phyloP scores from a whole-genome alignment of 1,140 invertebrate genomes.

The Caenorhabditis brenneri region DNA sequence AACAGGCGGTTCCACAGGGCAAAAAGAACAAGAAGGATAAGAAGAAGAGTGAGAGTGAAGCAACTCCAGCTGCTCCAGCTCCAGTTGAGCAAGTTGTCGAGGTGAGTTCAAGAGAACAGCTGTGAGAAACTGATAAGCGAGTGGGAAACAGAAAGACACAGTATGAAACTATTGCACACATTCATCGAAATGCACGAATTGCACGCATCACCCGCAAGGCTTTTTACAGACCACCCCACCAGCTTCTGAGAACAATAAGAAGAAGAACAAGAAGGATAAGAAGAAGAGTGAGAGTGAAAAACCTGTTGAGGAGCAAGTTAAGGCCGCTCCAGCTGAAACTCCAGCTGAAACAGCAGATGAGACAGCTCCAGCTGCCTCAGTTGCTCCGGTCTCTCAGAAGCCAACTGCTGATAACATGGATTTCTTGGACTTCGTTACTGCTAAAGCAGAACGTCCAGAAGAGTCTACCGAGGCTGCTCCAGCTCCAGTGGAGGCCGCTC shows the following conservation, averaged over 20 bases:
- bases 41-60: conserved; percentile 32
- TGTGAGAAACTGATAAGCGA: background rate
- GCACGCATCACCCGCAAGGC: conserved; percentile 11
- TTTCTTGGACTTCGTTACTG: conserved; percentile 43
- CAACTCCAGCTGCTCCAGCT: background rate
- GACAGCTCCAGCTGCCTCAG: background rate
- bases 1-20: background rate
- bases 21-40: conserved; percentile 43
- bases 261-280: conserved; percentile 19
- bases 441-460: background rate
- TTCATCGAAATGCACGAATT: background rate
- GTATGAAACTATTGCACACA: background rate
- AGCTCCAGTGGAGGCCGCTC: background rate
- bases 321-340: background rate
- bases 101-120: conserved; percentile 18
- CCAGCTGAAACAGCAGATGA: background rate
- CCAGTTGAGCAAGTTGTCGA: conserved; percentile 36
- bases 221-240: conserved; percentile 7
- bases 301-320: background rate
- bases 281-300: conserved; percentile 26
- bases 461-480: background rate
- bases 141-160: background rate
- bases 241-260: background rate
- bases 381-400: background rate
- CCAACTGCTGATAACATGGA: conserved; percentile 41